Base-by-base conservation (phyloP, 1,140 invertebrate species). In the Sarcophaga bullata region DNA sequence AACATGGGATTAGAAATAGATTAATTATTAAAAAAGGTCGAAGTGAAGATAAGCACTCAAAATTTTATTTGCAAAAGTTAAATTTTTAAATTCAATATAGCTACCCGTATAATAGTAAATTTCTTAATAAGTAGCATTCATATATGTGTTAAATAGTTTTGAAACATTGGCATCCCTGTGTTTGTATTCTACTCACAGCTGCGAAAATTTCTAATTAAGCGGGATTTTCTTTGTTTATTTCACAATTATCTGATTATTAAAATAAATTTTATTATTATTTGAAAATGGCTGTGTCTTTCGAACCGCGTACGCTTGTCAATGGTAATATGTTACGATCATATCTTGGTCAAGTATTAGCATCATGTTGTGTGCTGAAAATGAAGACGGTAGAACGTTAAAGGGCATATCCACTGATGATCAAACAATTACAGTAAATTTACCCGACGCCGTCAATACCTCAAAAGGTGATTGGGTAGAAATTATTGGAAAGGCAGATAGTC, bases 401-500 rank as follows among this genome's bases (percentile, higher is more conserved):
- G 88, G 82, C n/a, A 83, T 10, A 9, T 85, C 84, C 37, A 88
- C 88, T 6, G 88, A 89, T 47, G 86, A 87, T 1, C 86, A 87
- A 13, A 87, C 88, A 58, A 73, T 89, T 11, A 84, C 84, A 17
- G 85, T 89, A 6, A 86, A 83, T 8, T 72, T 89, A 73, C 83
- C 85, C 8, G 84, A 73, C 13, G 83, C 87, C 0, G 37, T 87
- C 9, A 73, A 73, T 19, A 85, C 84, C 5, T 48, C 83, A 1
- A 49, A 83, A 15, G 88, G 86, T 13, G 80, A 84, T 62, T 89
- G 88, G 88, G 86, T 89, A 58, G 87, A 89, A 82, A 84, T 89
- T 0, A 89, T 89, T 73, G 88, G 88, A 15, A 84, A 86, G 9
- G 85, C 88, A 10, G 84, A 82, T 10, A 84, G 84, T 0, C 50